Evolutionary conservation across 2,888 invertebrate genomes (phyloP).

Genomic region (Fissipunctia ypsillon): DNA sequence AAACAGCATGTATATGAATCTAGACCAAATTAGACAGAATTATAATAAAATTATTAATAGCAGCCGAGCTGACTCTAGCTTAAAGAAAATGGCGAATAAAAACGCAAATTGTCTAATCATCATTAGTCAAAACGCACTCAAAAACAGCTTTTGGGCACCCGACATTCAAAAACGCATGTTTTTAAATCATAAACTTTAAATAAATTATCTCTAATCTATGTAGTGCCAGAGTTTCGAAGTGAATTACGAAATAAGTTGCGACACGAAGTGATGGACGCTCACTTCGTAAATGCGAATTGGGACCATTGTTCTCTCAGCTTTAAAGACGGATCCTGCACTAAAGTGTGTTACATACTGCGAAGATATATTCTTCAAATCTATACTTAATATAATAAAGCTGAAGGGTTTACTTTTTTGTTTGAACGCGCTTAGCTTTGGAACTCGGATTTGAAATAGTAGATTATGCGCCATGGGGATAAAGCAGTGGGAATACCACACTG

Average conservation of each 20-base stretch:
- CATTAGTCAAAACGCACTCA: not conserved
- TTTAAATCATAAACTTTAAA: conserved; percentile 39
- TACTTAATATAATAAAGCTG: no score
- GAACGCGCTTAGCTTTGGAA: no score
- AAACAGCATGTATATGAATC: no score
- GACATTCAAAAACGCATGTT: conserved; percentile 16
- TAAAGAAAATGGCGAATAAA: not conserved
- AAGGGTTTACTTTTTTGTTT: no score
- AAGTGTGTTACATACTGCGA: conserved; percentile 10
- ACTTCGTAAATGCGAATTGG: conserved; percentile 34
- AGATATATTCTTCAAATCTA: not conserved
- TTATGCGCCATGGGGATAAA: no score
- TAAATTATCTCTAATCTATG: conserved; percentile 30
- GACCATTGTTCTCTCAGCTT: conserved; percentile 45
- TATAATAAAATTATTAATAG: no score
- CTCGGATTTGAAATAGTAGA: no score
- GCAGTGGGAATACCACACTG: no score
- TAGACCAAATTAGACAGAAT: no score
- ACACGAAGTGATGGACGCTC: conserved; percentile 41
- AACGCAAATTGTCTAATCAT: not conserved
- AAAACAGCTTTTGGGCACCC: not conserved
- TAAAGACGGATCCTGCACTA: not conserved
- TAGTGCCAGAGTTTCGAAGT: conserved; percentile 21
- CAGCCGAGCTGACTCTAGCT: not conserved
- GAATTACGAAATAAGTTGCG: conserved; percentile 39